These are phyloP conservation scores for Orthosia gracilis DNA, from an alignment of 2,888 invertebrate genomes.

Conservation along the genomic window DNA sequence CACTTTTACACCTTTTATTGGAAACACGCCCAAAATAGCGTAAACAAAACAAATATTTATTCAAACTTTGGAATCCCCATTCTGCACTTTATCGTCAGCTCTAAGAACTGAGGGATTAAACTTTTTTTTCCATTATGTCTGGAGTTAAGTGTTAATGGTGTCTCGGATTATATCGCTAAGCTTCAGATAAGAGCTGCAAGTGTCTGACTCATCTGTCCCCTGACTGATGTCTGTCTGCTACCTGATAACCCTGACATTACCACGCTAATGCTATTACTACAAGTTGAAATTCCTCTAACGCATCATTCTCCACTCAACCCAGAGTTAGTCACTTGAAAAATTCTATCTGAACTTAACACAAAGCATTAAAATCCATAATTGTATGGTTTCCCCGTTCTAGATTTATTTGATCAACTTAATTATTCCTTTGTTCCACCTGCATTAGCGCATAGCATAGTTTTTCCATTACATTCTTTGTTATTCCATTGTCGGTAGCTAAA, in stretches of 20 bases:
- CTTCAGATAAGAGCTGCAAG: constrained; percentile 80
- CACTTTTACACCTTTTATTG: background rate
- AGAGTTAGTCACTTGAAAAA: constrained; percentile 26
- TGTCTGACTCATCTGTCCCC: constrained; percentile 81
- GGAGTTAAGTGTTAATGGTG: constrained; percentile 88
- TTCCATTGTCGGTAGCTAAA: constrained; percentile 56
- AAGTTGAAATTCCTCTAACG: constrained; percentile 65
- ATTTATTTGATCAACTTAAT: constrained; percentile 62
- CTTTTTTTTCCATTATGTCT: constrained; percentile 89
- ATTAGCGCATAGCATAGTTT: constrained; percentile 57
- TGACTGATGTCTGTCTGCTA: constrained; percentile 85
- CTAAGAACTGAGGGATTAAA: constrained; percentile 85
- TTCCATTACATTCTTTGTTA: constrained; percentile 51
- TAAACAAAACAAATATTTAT: constrained; percentile 62
- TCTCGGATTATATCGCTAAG: constrained; percentile 85
- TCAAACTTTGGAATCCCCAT: constrained; percentile 70
- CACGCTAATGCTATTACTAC: constrained; percentile 68
- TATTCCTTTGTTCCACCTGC: constrained; percentile 67
- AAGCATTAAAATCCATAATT: constrained; percentile 52
- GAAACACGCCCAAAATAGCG: background rate
- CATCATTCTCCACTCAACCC: constrained; percentile 34
- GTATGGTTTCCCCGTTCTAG: constrained; percentile 34
- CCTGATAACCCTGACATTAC: constrained; percentile 78
- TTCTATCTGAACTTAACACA: constrained; percentile 43
- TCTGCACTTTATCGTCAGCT: constrained; percentile 80